Evolutionary conservation across 2,888 invertebrate species (phyloP).

Genomic region (Cremastinae sp.): DNA sequence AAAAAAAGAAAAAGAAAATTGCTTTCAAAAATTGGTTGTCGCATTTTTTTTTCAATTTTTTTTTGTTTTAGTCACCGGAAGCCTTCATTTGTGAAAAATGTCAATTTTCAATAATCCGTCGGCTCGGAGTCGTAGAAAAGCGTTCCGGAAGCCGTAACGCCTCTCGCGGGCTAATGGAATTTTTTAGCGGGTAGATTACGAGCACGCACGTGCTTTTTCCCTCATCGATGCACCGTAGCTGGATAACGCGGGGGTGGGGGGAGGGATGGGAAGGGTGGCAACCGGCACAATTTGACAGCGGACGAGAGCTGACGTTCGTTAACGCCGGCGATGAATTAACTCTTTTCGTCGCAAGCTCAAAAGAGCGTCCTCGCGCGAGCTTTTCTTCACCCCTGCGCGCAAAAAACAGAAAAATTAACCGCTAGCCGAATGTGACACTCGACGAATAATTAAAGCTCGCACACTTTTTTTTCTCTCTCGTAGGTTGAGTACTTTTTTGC

Average conservation of each 20-base stretch:
- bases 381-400: background rate
- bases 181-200: constrained; percentile 78
- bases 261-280: too few relatives aligned
- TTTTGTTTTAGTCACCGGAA: too few relatives aligned
- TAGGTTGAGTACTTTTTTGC: too few relatives aligned
- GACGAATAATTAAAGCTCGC: constrained; percentile 52
- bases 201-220: constrained; percentile 59
- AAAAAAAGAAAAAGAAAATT: too few relatives aligned
- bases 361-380: background rate
- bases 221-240: constrained; percentile 1
- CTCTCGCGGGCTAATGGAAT: constrained; percentile 76
- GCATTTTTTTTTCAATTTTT: constrained; percentile 8
- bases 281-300: constrained; percentile 58
- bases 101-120: constrained; percentile 76
- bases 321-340: constrained; percentile 65
- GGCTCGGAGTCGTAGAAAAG: constrained; percentile 30
- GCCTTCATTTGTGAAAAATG: constrained; percentile 61
- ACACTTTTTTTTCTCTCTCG: constrained; percentile 36
- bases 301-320: constrained; percentile 52
- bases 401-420: constrained; percentile 63
- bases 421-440: constrained; percentile 59
- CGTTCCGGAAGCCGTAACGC: constrained; percentile 25
- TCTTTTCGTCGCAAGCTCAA: constrained; percentile 42
- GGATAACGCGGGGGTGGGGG: background rate
- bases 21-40: too few relatives aligned